phyloP scores from a whole-genome alignment of 2,888 invertebrate genomes.

The Gandaritis pyraliata region DNA sequence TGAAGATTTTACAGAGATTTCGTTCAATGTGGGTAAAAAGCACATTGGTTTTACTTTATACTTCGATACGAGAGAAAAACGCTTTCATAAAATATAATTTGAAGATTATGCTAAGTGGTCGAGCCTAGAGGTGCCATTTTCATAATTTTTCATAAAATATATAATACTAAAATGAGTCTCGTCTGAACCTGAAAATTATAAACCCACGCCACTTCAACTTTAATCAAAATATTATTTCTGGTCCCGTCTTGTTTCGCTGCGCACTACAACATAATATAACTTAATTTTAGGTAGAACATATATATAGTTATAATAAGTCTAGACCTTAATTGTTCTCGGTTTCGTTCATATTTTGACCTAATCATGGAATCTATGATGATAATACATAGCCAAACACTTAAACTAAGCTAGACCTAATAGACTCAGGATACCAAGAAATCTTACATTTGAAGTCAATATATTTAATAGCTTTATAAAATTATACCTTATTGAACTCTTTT shows the following conservation, averaged over 20 bases:
- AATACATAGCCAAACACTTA: too few relatives aligned
- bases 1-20: conserved; percentile 21
- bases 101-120: not conserved
- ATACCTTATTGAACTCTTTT: too few relatives aligned
- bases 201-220: conserved; percentile 6
- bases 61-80: not conserved
- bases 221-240: not conserved
- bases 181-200: conserved; percentile 1
- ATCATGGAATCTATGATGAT: too few relatives aligned
- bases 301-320: too few relatives aligned
- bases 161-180: conserved; percentile 1
- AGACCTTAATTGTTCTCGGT: too few relatives aligned
- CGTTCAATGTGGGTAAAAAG: not conserved
- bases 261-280: too few relatives aligned
- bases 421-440: too few relatives aligned
- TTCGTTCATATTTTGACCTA: too few relatives aligned
- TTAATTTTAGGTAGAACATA: too few relatives aligned
- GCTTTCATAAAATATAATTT: not conserved
- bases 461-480: too few relatives aligned
- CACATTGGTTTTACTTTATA: conserved; percentile 8
- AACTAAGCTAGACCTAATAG: too few relatives aligned
- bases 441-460: too few relatives aligned
- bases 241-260: not conserved
- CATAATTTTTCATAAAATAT: not conserved
- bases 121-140: not conserved